Evolutionary conservation across 2,797 vertebrate species (phyloP).

Genomic region (Aphelocoma californica): DNA sequence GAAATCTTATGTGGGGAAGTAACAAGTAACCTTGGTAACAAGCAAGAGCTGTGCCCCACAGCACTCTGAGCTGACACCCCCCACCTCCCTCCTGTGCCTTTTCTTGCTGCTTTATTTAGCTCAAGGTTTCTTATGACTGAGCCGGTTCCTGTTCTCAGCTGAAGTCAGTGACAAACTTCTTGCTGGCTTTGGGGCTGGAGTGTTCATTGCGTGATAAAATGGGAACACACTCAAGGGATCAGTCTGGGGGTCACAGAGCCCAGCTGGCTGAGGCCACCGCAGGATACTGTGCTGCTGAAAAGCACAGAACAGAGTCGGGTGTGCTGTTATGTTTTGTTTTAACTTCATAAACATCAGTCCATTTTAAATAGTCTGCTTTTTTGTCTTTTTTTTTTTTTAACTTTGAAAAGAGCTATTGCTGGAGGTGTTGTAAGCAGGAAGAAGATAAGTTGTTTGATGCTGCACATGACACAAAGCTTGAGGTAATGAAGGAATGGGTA

Average conservation of each 20-base stretch:
- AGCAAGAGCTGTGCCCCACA: background rate
- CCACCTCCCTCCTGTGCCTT: background rate
- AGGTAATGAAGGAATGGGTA: conserved; percentile 19
- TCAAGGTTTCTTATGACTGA: conserved; percentile 20
- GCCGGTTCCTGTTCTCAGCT: background rate
- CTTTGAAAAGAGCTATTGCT: background rate
- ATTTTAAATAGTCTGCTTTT: background rate
- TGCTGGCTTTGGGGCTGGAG: background rate
- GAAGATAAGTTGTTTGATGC: conserved; percentile 18
- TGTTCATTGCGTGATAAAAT: conserved; percentile 25
- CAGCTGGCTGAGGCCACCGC: background rate
- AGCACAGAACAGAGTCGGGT: background rate
- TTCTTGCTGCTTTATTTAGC: conserved; percentile 35
- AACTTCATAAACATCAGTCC: background rate
- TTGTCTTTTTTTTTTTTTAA: background rate
- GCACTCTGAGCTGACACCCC: background rate
- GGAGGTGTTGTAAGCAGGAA: conserved; percentile 3
- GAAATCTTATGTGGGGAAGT: background rate
- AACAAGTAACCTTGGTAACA: background rate
- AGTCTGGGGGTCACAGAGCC: background rate
- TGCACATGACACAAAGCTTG: background rate
- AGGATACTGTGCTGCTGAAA: background rate
- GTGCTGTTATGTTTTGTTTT: conserved; percentile 7
- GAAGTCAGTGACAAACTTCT: conserved; percentile 39
- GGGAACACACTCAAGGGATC: conserved; percentile 15